These are phyloP conservation scores for Cirrhinus mrigala DNA, from an alignment of 2,797 vertebrate genomes.

Conservation along the genomic window DNA sequence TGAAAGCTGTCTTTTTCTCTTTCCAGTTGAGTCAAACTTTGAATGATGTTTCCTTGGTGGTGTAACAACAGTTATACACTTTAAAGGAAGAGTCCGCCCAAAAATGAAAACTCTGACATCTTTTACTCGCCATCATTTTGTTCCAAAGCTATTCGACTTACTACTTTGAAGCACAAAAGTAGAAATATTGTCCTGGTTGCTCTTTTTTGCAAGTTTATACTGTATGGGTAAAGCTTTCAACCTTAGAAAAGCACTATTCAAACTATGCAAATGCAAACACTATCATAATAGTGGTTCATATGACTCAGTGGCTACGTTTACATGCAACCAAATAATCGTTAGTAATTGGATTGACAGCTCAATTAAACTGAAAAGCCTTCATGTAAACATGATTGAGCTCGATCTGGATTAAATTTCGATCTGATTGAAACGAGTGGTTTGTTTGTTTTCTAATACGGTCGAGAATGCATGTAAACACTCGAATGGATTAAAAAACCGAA, in stretches of 20 bases:
- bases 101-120: constrained; percentile 24
- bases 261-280: neutral
- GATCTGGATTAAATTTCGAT: too few relatives aligned
- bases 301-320: neutral
- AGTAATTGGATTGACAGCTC: too few relatives aligned
- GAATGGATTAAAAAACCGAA: too few relatives aligned
- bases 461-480: too few relatives aligned
- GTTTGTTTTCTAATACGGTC: too few relatives aligned
- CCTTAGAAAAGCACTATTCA: neutral
- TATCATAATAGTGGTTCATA: too few relatives aligned
- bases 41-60: constrained; percentile 27
- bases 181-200: neutral
- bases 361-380: too few relatives aligned
- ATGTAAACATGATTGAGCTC: too few relatives aligned
- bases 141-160: neutral
- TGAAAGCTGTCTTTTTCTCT: constrained; percentile 34
- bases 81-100: neutral
- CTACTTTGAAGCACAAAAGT: neutral
- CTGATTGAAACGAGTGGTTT: too few relatives aligned
- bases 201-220: neutral
- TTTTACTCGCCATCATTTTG: constrained; percentile 18
- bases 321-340: too few relatives aligned
- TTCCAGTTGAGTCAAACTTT: constrained; percentile 21
- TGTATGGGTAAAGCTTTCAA: neutral
- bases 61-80: neutral